phyloP scores from a whole-genome alignment of 2,888 invertebrate species.

The Myopa testacea region DNA sequence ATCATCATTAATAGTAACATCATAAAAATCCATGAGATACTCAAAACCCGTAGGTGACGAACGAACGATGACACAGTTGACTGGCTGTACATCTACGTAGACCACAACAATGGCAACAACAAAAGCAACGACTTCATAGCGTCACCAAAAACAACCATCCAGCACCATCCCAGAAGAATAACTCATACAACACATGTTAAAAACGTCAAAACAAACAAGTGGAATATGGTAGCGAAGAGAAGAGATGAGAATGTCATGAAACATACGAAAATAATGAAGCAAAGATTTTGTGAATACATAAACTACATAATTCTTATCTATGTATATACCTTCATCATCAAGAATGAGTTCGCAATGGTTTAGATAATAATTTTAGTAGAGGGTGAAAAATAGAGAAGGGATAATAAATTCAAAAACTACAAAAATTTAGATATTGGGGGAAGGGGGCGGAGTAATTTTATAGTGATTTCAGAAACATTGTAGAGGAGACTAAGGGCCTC shows the following conservation, averaged over 20 bases:
- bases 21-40: constrained; percentile 20
- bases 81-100: neutral
- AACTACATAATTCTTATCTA: too few relatives aligned
- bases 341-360: too few relatives aligned
- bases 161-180: neutral
- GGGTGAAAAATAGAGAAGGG: too few relatives aligned
- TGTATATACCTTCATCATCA: too few relatives aligned
- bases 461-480: too few relatives aligned
- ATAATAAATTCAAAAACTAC: too few relatives aligned
- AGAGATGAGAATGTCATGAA: neutral
- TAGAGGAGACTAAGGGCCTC: too few relatives aligned
- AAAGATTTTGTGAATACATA: neutral
- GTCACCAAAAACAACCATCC: neutral
- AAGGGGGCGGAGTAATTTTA: too few relatives aligned
- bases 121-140: constrained; percentile 4
- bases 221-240: neutral
- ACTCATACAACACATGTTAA: neutral
- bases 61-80: neutral
- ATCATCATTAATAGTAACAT: constrained; percentile 27
- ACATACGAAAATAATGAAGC: constrained; percentile 8
- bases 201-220: neutral
- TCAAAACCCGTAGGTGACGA: constrained; percentile 29
- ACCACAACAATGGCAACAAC: neutral
- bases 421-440: too few relatives aligned
- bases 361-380: too few relatives aligned